phyloP scores from a whole-genome alignment of 2,113 vertebrate species.

The Orthonyx spaldingii region DNA sequence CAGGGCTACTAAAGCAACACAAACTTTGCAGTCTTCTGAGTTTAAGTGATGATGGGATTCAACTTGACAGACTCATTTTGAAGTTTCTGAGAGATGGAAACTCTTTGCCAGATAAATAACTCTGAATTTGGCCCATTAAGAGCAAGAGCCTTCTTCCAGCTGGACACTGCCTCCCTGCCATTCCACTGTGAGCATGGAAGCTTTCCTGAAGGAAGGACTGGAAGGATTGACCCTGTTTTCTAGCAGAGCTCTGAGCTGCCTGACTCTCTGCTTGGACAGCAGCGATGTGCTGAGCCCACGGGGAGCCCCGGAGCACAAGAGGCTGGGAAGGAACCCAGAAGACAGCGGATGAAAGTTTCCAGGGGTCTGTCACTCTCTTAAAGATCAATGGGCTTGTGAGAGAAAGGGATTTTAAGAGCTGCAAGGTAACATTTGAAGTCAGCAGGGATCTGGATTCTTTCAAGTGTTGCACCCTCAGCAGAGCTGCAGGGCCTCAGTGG shows the following conservation, averaged over 20 bases:
- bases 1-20: not conserved
- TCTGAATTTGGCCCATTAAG: not conserved
- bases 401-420: not conserved
- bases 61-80: not conserved
- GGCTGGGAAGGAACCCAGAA: not conserved
- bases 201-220: not conserved
- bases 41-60: not conserved
- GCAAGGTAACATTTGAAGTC: not conserved
- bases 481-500: not conserved
- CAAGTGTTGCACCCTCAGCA: not conserved
- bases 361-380: not conserved
- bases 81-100: not conserved
- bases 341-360: not conserved
- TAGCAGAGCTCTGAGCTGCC: not conserved
- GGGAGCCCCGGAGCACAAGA: fast-evolving
- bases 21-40: not conserved
- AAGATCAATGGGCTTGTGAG: not conserved
- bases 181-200: not conserved
- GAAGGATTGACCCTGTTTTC: not conserved
- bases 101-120: not conserved
- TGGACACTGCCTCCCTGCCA: not conserved
- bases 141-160: not conserved
- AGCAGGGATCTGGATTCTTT: not conserved
- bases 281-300: not conserved
- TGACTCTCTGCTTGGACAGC: not conserved